These are phyloP conservation scores for Stenchaetothrips biformis DNA, from an alignment of 2,888 invertebrate species.

Conservation along the genomic window DNA sequence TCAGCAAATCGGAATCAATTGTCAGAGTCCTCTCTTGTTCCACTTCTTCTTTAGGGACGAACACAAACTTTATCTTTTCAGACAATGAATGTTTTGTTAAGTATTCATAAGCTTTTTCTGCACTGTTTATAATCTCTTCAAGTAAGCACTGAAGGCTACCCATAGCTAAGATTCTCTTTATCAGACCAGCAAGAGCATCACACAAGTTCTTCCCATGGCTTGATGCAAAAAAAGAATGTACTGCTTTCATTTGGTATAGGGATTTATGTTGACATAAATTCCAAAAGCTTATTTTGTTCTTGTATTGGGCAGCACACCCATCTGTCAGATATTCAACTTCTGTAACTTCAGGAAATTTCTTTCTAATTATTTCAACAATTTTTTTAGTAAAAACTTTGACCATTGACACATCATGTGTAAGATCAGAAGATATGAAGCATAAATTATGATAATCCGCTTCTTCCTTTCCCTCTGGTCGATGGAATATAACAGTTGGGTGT, in stretches of 20 bases:
- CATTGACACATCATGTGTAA: constrained; percentile 5
- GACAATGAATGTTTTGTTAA: not conserved
- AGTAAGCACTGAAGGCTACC: not conserved
- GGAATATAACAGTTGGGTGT: not conserved
- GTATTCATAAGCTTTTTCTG: not conserved
- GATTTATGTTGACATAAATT: not conserved
- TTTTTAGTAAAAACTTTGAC: not conserved
- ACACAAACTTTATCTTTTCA: not conserved
- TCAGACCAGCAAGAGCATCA: not conserved
- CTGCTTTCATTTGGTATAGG: not conserved
- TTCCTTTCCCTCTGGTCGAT: not conserved
- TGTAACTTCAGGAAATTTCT: not conserved
- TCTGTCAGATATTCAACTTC: not conserved
- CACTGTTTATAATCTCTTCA: not conserved
- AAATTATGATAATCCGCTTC: not conserved
- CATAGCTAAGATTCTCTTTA: not conserved
- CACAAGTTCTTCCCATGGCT: not conserved
- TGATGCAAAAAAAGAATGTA: not conserved
- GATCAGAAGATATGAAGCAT: not conserved
- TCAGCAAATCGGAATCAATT: not conserved
- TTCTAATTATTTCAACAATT: not conserved
- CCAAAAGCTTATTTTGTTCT: not conserved
- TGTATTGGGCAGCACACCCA: constrained; percentile 4
- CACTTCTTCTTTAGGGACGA: not conserved
- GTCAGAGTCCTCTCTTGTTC: not conserved